Percentiles rank a stretch among this genome's conserved stretches.
phyloP scores from a whole-genome alignment of 2,113 vertebrate species.

The Stictonetta naevosa region DNA sequence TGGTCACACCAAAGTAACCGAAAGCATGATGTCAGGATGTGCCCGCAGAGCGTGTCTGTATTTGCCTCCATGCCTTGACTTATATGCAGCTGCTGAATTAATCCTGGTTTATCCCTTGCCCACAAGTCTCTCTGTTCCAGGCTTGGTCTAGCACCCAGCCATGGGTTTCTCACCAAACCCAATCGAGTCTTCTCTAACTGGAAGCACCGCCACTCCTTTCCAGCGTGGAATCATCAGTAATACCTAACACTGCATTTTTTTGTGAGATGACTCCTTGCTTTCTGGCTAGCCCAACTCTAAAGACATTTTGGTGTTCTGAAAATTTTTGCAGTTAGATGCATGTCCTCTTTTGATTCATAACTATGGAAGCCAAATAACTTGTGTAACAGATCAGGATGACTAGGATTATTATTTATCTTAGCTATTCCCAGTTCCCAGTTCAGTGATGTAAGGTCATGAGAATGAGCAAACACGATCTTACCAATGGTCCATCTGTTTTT shows the following conservation, averaged over 20 bases:
- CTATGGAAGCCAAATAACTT: background rate
- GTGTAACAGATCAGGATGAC: background rate
- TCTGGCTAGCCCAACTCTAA: background rate
- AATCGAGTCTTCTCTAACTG: background rate
- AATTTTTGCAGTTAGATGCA: background rate
- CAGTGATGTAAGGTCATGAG: background rate
- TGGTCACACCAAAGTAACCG: fast-evolving
- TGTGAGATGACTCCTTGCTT: background rate
- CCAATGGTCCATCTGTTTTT: background rate
- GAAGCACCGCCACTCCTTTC: background rate
- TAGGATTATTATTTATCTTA: background rate
- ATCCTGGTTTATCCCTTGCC: background rate
- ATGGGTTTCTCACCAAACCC: background rate
- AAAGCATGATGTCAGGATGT: background rate
- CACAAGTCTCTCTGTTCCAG: background rate
- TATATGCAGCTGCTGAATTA: background rate
- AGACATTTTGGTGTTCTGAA: background rate
- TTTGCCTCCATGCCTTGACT: background rate
- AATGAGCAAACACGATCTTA: background rate
- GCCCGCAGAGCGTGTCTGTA: background rate
- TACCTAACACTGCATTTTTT: background rate
- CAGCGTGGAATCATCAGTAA: background rate
- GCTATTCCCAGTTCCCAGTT: background rate
- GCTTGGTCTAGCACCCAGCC: background rate
- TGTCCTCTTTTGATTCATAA: background rate